Evolutionary conservation across 1,140 invertebrate species (phyloP).

Genomic region (Heliconius eleuchia): DNA sequence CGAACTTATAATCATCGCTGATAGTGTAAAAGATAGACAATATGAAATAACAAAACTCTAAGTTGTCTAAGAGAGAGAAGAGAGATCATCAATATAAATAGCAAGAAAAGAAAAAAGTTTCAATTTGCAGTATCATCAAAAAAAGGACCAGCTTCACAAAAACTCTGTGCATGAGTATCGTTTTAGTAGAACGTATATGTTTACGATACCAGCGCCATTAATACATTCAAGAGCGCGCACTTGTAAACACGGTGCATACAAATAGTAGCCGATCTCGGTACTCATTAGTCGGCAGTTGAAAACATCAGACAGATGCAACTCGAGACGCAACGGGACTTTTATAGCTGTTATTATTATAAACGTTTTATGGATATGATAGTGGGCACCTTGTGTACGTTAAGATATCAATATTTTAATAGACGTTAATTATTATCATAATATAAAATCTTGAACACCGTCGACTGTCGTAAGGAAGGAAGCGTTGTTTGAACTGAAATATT

Average conservation of each 20-base stretch:
- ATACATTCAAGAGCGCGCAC: conserved; percentile 14
- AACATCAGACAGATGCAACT: conserved; percentile 1
- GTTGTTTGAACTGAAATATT: no score
- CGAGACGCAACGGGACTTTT: neutral
- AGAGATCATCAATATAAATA: neutral
- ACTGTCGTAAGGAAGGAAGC: neutral
- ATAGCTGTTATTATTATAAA: conserved; percentile 5
- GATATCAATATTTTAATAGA: neutral
- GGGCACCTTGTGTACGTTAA: neutral
- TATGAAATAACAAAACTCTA: no score
- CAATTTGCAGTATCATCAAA: neutral
- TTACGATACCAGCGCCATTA: neutral
- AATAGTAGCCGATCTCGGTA: conserved; percentile 15
- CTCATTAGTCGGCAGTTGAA: neutral
- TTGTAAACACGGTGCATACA: conserved; percentile 12
- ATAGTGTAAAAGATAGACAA: no score
- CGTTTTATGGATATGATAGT: neutral
- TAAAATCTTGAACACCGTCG: neutral
- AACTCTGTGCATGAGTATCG: neutral
- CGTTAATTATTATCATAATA: neutral
- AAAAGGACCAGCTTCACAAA: conserved; percentile 7
- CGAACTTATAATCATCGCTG: no score
- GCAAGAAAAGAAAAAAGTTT: neutral
- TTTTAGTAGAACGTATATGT: neutral
- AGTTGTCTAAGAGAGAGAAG: neutral